Evolutionary conservation across 2,888 invertebrate genomes (phyloP).

Genomic region (Eristalinus sepulchralis): DNA sequence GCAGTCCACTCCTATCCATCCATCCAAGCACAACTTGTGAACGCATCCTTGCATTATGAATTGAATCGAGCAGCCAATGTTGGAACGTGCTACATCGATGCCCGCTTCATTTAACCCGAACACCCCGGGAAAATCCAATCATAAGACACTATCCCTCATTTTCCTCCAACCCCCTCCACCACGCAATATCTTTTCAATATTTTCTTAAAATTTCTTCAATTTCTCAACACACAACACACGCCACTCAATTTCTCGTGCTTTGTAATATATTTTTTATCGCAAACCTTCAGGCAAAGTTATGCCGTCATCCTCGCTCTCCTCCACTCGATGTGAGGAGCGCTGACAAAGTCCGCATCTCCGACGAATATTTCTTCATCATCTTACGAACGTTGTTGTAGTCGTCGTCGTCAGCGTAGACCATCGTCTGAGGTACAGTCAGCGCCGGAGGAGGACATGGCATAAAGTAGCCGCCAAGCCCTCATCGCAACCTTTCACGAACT

Average conservation of each 20-base stretch:
- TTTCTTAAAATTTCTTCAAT: slow-evolving; percentile 30
- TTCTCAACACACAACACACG: slow-evolving; percentile 36
- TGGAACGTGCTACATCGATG: not conserved
- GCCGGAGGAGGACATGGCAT: not conserved
- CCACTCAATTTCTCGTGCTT: slow-evolving; percentile 3
- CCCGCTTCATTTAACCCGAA: not conserved
- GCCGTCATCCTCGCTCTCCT: slow-evolving; percentile 39
- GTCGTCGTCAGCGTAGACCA: not conserved
- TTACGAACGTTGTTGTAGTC: not conserved
- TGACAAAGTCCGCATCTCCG: slow-evolving; percentile 47
- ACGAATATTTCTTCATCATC: slow-evolving; percentile 63
- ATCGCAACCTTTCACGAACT: slow-evolving; percentile 56
- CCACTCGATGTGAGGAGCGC: slow-evolving; percentile 22
- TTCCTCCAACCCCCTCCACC: slow-evolving; percentile 26
- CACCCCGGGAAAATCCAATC: slow-evolving; percentile 42
- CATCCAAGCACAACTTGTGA: not conserved
- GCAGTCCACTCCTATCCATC: not conserved
- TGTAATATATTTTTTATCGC: slow-evolving; percentile 51
- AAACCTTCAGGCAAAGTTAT: slow-evolving; percentile 61
- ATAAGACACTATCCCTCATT: slow-evolving; percentile 29
- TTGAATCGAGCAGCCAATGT: not conserved
- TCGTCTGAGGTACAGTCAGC: slow-evolving; percentile 1
- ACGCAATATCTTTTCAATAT: slow-evolving; percentile 21
- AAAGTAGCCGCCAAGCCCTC: slow-evolving; percentile 3
- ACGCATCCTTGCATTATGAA: not conserved